A percentile compares a stretch with the other conserved stretches of the same genome.
These are phyloP conservation scores for Lypha dubia DNA, from an alignment of 2,888 invertebrate genomes.

Conservation along the genomic window DNA sequence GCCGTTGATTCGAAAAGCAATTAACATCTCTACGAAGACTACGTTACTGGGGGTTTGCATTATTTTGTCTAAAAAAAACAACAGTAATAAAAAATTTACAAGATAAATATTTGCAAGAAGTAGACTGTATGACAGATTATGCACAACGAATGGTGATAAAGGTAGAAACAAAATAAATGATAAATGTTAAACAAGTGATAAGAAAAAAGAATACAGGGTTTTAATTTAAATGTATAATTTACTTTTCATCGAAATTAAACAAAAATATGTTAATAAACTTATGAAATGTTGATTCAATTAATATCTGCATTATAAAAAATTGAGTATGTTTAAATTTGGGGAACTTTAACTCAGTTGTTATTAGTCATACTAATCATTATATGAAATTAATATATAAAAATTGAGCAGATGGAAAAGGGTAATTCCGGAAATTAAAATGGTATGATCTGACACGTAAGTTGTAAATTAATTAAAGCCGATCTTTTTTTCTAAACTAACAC, in stretches of 20 bases:
- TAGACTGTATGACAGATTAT: not conserved
- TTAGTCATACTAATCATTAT: too few species aligned
- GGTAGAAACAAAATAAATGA: not conserved
- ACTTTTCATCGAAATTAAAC: not conserved
- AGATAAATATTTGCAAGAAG: not conserved
- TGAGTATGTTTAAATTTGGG: too few species aligned
- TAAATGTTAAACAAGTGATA: not conserved
- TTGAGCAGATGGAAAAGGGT: too few species aligned
- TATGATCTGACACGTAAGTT: too few species aligned
- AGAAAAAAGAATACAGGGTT: not conserved
- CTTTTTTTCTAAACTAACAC: too few species aligned
- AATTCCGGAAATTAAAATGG: too few species aligned
- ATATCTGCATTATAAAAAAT: too few species aligned
- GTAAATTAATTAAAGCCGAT: too few species aligned
- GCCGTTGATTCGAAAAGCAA: slow-evolving; percentile 38
- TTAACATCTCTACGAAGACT: slow-evolving; percentile 51
- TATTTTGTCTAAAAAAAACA: slow-evolving; percentile 47
- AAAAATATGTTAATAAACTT: not conserved
- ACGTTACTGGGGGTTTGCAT: slow-evolving; percentile 29
- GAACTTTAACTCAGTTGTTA: too few species aligned
- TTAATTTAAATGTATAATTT: not conserved
- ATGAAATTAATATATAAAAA: too few species aligned
- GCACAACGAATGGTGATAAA: not conserved
- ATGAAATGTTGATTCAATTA: too few species aligned
- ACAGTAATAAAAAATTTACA: not conserved